These are phyloP conservation scores for Apamea anceps DNA, from an alignment of 2,888 invertebrate genomes.

Conservation along the genomic window DNA sequence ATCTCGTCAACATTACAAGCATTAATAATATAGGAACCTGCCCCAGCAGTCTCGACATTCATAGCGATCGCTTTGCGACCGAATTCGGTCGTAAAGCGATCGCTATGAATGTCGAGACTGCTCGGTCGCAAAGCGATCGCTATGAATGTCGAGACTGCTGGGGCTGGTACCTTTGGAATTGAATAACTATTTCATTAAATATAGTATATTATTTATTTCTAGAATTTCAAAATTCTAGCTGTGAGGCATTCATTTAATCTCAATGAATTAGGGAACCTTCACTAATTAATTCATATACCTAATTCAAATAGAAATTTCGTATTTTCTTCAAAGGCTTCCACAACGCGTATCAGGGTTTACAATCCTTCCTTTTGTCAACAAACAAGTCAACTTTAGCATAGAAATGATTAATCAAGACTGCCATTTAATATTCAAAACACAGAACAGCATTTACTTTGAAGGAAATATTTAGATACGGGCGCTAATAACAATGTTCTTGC, in stretches of 20 bases:
- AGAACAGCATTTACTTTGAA: slow-evolving; percentile 9
- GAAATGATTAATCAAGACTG: slow-evolving; percentile 24
- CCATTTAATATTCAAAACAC: slow-evolving; percentile 50
- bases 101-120: too few species aligned
- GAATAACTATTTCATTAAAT: not conserved
- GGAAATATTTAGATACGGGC: slow-evolving; percentile 6
- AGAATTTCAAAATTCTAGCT: not conserved
- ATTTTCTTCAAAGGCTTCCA: not conserved
- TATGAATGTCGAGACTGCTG: too few species aligned
- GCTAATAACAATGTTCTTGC: slow-evolving; percentile 51
- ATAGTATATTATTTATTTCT: not conserved
- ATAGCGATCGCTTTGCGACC: too few species aligned
- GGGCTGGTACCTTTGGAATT: not conserved
- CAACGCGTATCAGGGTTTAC: not conserved
- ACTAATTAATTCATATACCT: slow-evolving; percentile 4
- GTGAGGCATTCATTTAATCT: not conserved
- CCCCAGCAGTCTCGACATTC: too few species aligned
- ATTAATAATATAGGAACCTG: not conserved
- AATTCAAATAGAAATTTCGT: slow-evolving; percentile 25
- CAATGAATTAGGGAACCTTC: not conserved
- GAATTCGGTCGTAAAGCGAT: too few species aligned
- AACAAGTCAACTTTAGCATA: slow-evolving; percentile 29
- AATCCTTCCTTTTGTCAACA: not conserved
- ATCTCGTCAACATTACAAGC: not conserved
- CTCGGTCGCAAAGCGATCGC: too few species aligned